phyloP scores from a whole-genome alignment of 2,888 invertebrate genomes.

The Notodonta ziczac region DNA sequence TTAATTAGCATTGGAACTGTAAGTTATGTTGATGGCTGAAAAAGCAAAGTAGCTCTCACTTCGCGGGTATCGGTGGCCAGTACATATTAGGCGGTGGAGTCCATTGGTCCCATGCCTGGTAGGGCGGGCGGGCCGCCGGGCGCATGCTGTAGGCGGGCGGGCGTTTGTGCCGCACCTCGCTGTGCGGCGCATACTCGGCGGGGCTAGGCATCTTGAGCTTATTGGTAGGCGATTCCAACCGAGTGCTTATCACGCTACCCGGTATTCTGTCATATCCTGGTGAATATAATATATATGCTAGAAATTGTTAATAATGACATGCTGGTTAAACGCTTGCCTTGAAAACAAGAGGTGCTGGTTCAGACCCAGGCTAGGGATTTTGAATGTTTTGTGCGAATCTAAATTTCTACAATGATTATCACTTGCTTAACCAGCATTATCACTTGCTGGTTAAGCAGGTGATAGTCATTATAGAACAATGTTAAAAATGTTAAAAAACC shows the following conservation, averaged over 20 bases:
- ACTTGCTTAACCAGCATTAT: too few species aligned
- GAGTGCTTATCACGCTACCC: conserved; percentile 55
- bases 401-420: too few species aligned
- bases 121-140: conserved; percentile 53
- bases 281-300: not conserved
- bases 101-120: conserved; percentile 65
- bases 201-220: conserved; percentile 60
- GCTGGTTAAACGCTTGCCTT: too few species aligned
- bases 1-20: too few species aligned
- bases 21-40: too few species aligned
- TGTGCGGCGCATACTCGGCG: conserved; percentile 49
- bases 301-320: too few species aligned
- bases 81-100: conserved; percentile 75
- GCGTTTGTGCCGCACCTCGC: conserved; percentile 41
- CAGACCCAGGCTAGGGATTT: too few species aligned
- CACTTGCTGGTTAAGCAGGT: too few species aligned
- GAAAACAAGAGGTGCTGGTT: too few species aligned
- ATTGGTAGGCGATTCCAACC: conserved; percentile 38
- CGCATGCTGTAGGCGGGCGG: conserved; percentile 62
- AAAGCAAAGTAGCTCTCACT: conserved; percentile 33
- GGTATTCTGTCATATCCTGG: conserved; percentile 54
- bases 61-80: conserved; percentile 54
- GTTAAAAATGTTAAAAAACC: too few species aligned
- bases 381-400: too few species aligned
- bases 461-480: too few species aligned